These are phyloP conservation scores for Entelurus aequoreus DNA, from an alignment of 2,113 vertebrate species.

Conservation along the genomic window DNA sequence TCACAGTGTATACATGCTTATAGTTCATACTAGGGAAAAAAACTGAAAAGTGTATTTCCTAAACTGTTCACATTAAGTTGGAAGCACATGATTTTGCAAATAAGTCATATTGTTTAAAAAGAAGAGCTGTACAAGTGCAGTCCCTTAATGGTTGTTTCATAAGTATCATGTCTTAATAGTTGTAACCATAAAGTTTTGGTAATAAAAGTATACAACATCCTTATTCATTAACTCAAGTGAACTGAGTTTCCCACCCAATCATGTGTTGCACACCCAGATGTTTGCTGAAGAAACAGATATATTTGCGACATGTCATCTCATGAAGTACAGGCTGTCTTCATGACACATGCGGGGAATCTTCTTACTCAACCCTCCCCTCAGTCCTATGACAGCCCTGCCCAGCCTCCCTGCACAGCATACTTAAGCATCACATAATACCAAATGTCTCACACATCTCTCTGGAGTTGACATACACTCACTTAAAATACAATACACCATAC, in stretches of 20 bases:
- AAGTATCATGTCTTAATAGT: too few relatives aligned
- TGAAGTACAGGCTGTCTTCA: not conserved
- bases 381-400: slow-evolving; percentile 8
- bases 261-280: too few relatives aligned
- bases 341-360: not conserved
- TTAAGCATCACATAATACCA: slow-evolving; percentile 18
- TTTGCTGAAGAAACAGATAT: too few relatives aligned
- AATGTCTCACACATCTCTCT: slow-evolving; percentile 10
- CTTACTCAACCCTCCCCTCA: slow-evolving; percentile 32
- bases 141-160: not conserved
- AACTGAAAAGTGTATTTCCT: too few relatives aligned
- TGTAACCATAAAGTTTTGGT: too few relatives aligned
- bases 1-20: too few relatives aligned
- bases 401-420: slow-evolving; percentile 23
- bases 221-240: too few relatives aligned
- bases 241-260: too few relatives aligned
- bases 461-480: not conserved
- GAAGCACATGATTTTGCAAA: not conserved
- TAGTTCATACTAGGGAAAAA: too few relatives aligned
- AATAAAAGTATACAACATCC: too few relatives aligned
- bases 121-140: not conserved
- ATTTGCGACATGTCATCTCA: too few relatives aligned
- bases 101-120: not conserved
- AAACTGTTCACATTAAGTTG: too few relatives aligned
- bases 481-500: not conserved